Evolutionary conservation across 2,888 invertebrate genomes (phyloP), one percentile per base, ranked within the genome.

Genomic region (Thereva unica): DNA sequence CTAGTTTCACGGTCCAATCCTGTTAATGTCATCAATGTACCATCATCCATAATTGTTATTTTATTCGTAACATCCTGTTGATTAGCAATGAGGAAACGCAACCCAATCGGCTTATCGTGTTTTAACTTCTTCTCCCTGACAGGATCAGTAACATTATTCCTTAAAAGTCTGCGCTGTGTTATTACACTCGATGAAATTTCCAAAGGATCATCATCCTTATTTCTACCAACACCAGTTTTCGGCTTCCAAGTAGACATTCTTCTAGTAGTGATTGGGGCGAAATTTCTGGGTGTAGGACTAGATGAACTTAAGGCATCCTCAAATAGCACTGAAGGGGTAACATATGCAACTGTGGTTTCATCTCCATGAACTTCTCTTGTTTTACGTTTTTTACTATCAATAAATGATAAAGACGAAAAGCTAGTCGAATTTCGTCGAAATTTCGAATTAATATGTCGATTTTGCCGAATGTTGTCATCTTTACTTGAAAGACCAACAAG

Each of bases 11-110:
- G 84, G 77, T 93, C 93, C 59, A 93, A 82, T 23, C 90, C 87
- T 69, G 85, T 86, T 63, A 89, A 85, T 0, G 92, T 89, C 76
- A 88, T 90, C n/a, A 93, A 84, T 1, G 90, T 89, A 38, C 93
- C 93, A 76, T 92, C 91, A 71, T 78, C 83, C 76, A 90, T 89
- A 42, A 93, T 89, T 40, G 88, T 87, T 71, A 93, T 91, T 74
- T 88, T 87, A 74, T 92, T 91, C 12, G 87, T 85, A 4, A 92
- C 88, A 76, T 93, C 93, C 74, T 90, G 89, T 74, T 91, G 91
- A 80, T 92, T 92, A 44, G 92, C 92, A 70, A 93, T 90, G 34
- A 91, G 84, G 72, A 91, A 93, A 70, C 86, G 84, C 49, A 90
- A 82, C 71, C 85, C 86, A 57, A 79, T 74, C 52, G 76, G 78